These are phyloP conservation scores for Eupsittula cactorum DNA, from an alignment of 2,113 vertebrate species.

Conservation along the genomic window DNA sequence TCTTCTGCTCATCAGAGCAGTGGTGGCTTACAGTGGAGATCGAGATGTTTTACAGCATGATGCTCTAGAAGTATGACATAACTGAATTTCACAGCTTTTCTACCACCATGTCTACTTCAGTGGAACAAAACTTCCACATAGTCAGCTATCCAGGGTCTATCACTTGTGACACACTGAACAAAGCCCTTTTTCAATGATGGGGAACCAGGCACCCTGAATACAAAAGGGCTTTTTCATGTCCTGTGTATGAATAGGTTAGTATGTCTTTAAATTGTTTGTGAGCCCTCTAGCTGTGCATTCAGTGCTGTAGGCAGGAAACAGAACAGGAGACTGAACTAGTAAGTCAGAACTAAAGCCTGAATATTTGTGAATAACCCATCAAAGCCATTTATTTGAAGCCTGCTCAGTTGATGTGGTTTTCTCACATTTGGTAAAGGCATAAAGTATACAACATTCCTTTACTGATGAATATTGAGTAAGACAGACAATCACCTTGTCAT, in stretches of 20 bases:
- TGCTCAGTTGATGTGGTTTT: not conserved
- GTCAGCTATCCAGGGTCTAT: not conserved
- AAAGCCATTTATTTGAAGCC: slow-evolving; percentile 17
- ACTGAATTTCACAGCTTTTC: not conserved
- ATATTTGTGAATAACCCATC: not conserved
- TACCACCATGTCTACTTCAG: not conserved
- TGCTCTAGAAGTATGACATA: not conserved
- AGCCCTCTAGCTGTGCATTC: not conserved
- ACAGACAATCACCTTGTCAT: not conserved
- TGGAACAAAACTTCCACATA: not conserved
- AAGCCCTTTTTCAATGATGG: not conserved
- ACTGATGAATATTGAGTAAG: not conserved
- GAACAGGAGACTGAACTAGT: not conserved
- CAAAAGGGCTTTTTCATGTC: slow-evolving; percentile 1
- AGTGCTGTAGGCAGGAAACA: not conserved
- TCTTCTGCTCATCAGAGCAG: not conserved
- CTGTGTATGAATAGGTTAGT: not conserved
- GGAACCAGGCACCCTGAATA: not conserved
- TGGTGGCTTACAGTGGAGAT: not conserved
- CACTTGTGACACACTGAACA: not conserved
- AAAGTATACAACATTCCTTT: not conserved
- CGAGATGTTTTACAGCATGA: not conserved
- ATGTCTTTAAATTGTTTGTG: slow-evolving; percentile 23
- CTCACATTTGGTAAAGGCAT: not conserved
- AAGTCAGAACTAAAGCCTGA: not conserved